Base-by-base conservation (phyloP, 2,797 vertebrate species). In the Taeniopygia guttata region DNA sequence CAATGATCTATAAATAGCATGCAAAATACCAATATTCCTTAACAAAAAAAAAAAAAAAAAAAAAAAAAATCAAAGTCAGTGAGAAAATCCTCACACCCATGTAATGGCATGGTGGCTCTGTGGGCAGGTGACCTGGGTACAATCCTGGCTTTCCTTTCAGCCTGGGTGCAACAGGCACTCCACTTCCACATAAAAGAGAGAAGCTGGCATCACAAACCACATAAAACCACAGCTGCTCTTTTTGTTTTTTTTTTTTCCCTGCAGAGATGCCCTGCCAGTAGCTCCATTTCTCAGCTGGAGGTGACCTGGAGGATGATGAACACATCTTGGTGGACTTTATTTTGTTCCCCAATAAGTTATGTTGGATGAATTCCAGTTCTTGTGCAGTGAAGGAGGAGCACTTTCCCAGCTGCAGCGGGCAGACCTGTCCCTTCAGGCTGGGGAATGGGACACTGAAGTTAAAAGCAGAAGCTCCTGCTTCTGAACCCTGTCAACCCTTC, bases 81-180 rank as follows among this genome's bases (percentile, higher is more conserved):
- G 5, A 66, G 59, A 54, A 80, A 83, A 21, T 29, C 25, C 21
- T 70, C 26, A 27, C 14, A 43, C 45, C 10, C 7, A 5, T 3
- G 1, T 36, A 54, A 42, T 5, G 26, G 23, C 60, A 66, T 0
- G 0, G 36, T 6, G 11, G 16, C 8, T 74, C 18, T 66, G 30
- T 12, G 62, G 51, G 27, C 55, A 54, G 8, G 7, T 30, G 62
- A 45, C 38, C 34, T 48, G 45, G 30, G 32, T 69, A 58, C 8
- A 76, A 8, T 22, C 63, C 45, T 54, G 70, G 6, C 29, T 46
- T 72, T 74, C 29, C 66, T 78, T 68, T 84, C 54, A 68, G 26
- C 45, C 46, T 26, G n/a, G 88, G 25, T 42, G 13, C 45, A 43
- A 49, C 7, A 30, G 56, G 20, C 9, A 73, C n/a, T 59, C 30